Evolutionary conservation across 2,113 vertebrate genomes (phyloP), one percentile per base, ranked within the genome.

Genomic region (Thermophis baileyi): DNA sequence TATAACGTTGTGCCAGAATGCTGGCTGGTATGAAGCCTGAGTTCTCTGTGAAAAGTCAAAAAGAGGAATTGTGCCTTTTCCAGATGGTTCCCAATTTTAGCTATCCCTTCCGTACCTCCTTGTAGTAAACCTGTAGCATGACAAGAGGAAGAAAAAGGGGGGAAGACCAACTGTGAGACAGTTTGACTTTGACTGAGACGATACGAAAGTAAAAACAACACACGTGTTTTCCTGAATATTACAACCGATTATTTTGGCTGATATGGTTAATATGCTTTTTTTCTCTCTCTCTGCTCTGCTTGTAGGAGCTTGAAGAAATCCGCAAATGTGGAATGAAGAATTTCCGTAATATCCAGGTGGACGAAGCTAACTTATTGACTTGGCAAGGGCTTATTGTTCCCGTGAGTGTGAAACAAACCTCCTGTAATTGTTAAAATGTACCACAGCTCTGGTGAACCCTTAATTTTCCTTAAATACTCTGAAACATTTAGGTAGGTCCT

Each of bases 381-480:
- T 99, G 99, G 99, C 99, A 99, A 98, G 99, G 99, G 94, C 99
- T 99, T 97, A 99, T 99, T 97, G 99, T 99, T 98, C 99, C 99
- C 97, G 99, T 99, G 97, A 99, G 99, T 99, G 97, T 92, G 12
- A 92, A 89, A 88, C 0, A 7, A 94, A 22, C 90, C 94, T 95
- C 3, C 51, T 11, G 44, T 14, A 18, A 18, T 44, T 89, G 94
- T 54, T 20, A 85, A 16, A 50, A 87, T 22, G 5, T 24, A 44
- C 6, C n/a, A 18, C 5, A 40, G 92, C 54, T 88, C 95, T 60
- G 46, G 63, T 94, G 46, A 3, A 53, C 95, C 93, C 55, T 57
- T 47, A 2, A 47, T 96, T 94, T 69, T 90, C 57, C 50, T 57
- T 44, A 91, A 81, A 30, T 12, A 46, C 16, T 40, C 40, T 86